phyloP scores from a whole-genome alignment of 2,113 vertebrate species.

The Phainopepla nitens region DNA sequence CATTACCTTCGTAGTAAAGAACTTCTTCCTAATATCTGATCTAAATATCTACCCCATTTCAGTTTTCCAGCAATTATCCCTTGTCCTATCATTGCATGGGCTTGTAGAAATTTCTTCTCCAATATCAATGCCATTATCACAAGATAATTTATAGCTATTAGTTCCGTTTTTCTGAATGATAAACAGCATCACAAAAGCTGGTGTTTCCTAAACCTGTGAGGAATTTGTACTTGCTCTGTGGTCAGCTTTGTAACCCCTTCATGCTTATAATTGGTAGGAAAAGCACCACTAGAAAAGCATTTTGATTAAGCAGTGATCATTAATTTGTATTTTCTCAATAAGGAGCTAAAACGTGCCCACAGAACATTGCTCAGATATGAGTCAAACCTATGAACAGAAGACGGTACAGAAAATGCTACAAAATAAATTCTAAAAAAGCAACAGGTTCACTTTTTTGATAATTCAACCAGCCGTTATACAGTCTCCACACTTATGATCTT shows the following conservation, averaged over 20 bases:
- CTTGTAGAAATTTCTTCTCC: background rate
- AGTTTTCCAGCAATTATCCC: background rate
- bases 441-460: background rate
- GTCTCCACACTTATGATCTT: background rate
- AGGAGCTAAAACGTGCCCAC: background rate
- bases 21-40: background rate
- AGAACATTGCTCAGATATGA: background rate
- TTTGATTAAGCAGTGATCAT: background rate
- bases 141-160: background rate
- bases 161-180: background rate
- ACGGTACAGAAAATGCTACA: background rate
- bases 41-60: background rate
- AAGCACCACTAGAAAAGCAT: background rate
- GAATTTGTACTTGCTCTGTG: background rate
- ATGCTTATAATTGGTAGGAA: background rate
- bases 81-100: background rate
- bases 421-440: background rate
- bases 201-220: background rate
- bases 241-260: background rate
- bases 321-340: background rate
- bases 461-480: background rate
- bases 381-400: background rate
- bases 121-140: background rate
- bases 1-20: background rate
- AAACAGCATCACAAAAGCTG: background rate